phyloP scores from a whole-genome alignment of 30 jellyfish, hydroid and myxozoan species.

The Cassiopea xamachana region DNA sequence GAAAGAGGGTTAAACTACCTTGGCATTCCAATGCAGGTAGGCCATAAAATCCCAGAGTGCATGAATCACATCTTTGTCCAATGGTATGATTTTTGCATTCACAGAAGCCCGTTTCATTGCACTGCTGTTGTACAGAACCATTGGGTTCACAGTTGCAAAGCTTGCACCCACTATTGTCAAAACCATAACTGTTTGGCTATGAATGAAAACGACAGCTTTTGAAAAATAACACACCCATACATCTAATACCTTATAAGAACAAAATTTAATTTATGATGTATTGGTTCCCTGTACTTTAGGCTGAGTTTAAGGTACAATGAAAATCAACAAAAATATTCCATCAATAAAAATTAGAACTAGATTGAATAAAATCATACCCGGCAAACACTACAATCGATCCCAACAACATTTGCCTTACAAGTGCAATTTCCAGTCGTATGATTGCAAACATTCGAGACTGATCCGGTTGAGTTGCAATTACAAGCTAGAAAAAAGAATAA shows the following conservation, averaged over 20 bases:
- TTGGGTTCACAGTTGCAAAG: constrained; percentile 70
- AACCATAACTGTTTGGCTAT: constrained; percentile 70
- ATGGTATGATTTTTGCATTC: constrained; percentile 60
- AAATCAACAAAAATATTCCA: no score
- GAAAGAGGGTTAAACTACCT: constrained; percentile 20
- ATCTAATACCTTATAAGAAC: no score
- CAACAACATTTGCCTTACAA: constrained; percentile 74
- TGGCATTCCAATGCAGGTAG: constrained; percentile 68
- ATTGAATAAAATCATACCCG: constrained; percentile 30
- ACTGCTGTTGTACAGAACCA: constrained; percentile 77
- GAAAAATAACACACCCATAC: neutral
- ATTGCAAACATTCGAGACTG: constrained; percentile 67
- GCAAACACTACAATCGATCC: constrained; percentile 69
- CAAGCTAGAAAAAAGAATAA: constrained; percentile 48
- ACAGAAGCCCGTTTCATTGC: constrained; percentile 79
- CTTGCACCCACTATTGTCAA: constrained; percentile 83
- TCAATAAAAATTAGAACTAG: neutral
- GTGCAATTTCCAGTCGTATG: constrained; percentile 72
- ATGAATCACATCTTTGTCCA: constrained; percentile 71
- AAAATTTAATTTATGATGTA: no score
- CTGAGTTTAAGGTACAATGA: neutral
- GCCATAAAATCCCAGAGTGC: constrained; percentile 74
- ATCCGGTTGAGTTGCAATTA: constrained; percentile 69
- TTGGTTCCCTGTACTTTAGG: no score
- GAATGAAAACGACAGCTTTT: neutral